phyloP scores from a whole-genome alignment of 2,113 vertebrate genomes.

The Salvelinus sp. region DNA sequence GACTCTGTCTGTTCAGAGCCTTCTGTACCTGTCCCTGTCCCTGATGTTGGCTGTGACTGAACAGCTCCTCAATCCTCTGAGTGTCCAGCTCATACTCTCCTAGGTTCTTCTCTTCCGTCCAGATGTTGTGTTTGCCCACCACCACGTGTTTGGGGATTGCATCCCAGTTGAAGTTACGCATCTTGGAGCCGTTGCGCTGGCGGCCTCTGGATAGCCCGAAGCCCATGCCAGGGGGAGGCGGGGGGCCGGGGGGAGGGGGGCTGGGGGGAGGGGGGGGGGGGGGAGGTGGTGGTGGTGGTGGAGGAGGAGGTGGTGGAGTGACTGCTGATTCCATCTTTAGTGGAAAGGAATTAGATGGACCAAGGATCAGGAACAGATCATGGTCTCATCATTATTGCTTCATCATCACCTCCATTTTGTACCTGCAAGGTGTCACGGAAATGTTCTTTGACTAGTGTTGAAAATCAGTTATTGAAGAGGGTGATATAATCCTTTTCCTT shows the following conservation, averaged over 20 bases:
- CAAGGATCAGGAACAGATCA: constrained; percentile 13
- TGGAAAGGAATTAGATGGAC: constrained; percentile 30
- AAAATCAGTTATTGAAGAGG: too few species aligned
- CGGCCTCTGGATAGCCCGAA: constrained; percentile 22
- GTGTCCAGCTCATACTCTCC: constrained; percentile 74
- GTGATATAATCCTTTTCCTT: too few species aligned
- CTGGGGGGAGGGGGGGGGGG: background rate
- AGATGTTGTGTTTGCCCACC: constrained; percentile 75
- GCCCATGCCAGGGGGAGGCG: constrained; percentile 17
- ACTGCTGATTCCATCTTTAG: constrained; percentile 56
- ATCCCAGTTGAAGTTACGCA: constrained; percentile 83
- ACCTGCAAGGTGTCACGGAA: too few species aligned
- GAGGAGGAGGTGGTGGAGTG: constrained; percentile 29
- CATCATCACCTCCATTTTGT: background rate
- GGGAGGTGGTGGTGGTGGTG: background rate
- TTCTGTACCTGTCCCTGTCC: constrained; percentile 32
- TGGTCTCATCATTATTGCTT: constrained; percentile 15
- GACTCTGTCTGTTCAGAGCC: constrained; percentile 61
- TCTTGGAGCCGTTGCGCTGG: constrained; percentile 59
- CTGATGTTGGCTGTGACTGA: constrained; percentile 61
- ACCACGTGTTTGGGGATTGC: constrained; percentile 76
- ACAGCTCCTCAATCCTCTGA: constrained; percentile 78
- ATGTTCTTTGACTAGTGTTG: too few species aligned
- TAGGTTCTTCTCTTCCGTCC: constrained; percentile 67
- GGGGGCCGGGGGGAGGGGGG: background rate